Base-by-base conservation (phyloP, 2,888 invertebrate genomes). In the Didymodactylos carnosus region DNA sequence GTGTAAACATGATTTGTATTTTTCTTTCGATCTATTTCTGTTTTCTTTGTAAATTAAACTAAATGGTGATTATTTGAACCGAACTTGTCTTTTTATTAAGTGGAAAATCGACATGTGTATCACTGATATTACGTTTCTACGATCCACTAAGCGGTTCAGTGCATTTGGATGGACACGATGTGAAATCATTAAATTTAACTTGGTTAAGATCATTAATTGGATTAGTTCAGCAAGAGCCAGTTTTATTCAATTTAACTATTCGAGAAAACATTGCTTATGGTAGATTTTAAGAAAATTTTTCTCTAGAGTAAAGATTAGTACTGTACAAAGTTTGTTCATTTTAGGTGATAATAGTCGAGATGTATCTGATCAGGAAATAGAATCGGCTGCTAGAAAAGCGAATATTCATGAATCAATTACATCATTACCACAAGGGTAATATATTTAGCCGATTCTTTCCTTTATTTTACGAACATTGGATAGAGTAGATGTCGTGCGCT, bases 261-360 rank as follows among this genome's bases (percentile, higher is more conserved):
- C 87, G 86, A 0, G 91, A 94, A 78, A 95, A 95, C 82, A 94
- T 95, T 77, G 89, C 90, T 0, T 94, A 94, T 80, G 94, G 94
- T 94, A 5, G 90, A 91, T n/a, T n/a, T n/a, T n/a, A 94, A 6
- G 90, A 91, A 80, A 91, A 91, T 80, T 83, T 85, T 0, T 84
- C 89, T 19, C 81, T 79, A 0, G 87, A n/a, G n/a, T n/a, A n/a
- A n/a, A n/a, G n/a, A n/a, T n/a, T n/a, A n/a, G n/a, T n/a, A n/a
- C n/a, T n/a, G n/a, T n/a, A n/a, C n/a, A n/a, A n/a, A n/a, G n/a
- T n/a, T n/a, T n/a, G n/a, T n/a, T n/a, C n/a, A n/a, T n/a, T n/a
- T n/a, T n/a, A n/a, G n/a, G 62, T 62, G 62, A 62, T 62, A 62
- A 35, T 35, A 16, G 35, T n/a, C 11, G 62, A 62, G 1, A 11